These are phyloP conservation scores for Motacilla tschutschensis DNA, from an alignment of 2,113 vertebrate genomes.

Conservation along the genomic window DNA sequence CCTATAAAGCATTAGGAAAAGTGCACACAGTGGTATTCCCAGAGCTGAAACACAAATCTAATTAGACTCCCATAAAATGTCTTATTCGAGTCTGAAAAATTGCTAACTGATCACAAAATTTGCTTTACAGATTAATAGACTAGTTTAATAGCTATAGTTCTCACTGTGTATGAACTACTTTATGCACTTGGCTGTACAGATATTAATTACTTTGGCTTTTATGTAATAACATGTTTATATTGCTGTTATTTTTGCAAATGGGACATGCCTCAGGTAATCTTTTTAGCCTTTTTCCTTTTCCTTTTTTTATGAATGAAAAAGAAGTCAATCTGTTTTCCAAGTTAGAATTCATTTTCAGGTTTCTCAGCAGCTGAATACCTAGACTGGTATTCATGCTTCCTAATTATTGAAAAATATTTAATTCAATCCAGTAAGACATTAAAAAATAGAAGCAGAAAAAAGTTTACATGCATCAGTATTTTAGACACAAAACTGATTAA, in stretches of 20 bases:
- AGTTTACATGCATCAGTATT: not conserved
- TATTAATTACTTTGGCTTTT: slow-evolving; percentile 15
- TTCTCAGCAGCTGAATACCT: not conserved
- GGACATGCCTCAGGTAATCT: not conserved
- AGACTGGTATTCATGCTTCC: not conserved
- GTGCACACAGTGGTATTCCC: slow-evolving; percentile 10
- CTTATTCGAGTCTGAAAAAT: slow-evolving; percentile 37
- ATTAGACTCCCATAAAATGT: slow-evolving; percentile 10
- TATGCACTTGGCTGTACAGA: not conserved
- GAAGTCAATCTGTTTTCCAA: not conserved
- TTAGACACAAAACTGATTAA: not conserved
- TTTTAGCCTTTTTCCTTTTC: not conserved
- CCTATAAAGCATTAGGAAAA: slow-evolving; percentile 44
- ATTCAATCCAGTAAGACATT: not conserved
- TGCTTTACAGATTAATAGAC: slow-evolving; percentile 18
- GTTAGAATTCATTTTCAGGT: not conserved
- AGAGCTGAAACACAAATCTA: slow-evolving; percentile 30
- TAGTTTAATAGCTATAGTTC: slow-evolving; percentile 18
- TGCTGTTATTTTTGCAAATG: slow-evolving; percentile 18
- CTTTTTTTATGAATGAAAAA: not conserved
- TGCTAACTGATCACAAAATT: slow-evolving; percentile 34
- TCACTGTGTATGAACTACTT: not conserved
- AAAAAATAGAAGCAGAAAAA: not conserved
- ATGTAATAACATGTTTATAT: not conserved
- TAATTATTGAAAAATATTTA: slow-evolving; percentile 11